phyloP scores from a whole-genome alignment of 2,888 invertebrate species.

The Caenorhabditis virilis region DNA sequence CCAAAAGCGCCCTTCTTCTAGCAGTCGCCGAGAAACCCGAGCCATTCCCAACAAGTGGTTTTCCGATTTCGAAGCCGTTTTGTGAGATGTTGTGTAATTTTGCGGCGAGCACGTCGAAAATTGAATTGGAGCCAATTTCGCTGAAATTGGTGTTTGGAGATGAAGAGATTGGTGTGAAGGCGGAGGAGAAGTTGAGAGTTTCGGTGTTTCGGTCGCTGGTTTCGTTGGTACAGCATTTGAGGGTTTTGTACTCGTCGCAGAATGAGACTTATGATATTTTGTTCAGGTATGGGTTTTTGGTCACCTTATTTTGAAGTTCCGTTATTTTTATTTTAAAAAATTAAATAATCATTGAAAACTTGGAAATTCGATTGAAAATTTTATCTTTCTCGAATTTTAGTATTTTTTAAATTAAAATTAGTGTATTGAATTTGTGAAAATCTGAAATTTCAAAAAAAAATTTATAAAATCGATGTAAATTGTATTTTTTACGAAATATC shows the following conservation, averaged over 20 bases:
- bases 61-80: constrained; percentile 54
- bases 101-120: too few species aligned
- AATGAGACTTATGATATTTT: constrained; percentile 39
- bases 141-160: constrained; percentile 12
- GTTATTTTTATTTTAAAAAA: constrained; percentile 2
- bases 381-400: too few species aligned
- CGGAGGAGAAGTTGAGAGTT: constrained; percentile 4
- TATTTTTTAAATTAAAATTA: too few species aligned
- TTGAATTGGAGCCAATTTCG: constrained; percentile 18
- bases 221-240: constrained; percentile 27
- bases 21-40: constrained; percentile 68
- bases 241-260: constrained; percentile 42
- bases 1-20: constrained; percentile 80
- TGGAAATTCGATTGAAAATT: too few species aligned
- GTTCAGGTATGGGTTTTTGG: constrained; percentile 37
- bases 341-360: too few species aligned
- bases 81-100: constrained; percentile 50
- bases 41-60: constrained; percentile 39
- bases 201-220: constrained; percentile 27
- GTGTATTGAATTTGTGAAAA: too few species aligned
- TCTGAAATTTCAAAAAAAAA: too few species aligned
- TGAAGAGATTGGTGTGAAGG: not conserved
- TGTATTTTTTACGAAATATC: too few species aligned
- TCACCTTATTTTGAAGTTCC: not conserved
- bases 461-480: too few species aligned